Percentiles rank a stretch among this genome's conserved stretches.
Conservation (phyloP, 2,888 invertebrate genomes). For the Allolobophora icterica region DNA sequence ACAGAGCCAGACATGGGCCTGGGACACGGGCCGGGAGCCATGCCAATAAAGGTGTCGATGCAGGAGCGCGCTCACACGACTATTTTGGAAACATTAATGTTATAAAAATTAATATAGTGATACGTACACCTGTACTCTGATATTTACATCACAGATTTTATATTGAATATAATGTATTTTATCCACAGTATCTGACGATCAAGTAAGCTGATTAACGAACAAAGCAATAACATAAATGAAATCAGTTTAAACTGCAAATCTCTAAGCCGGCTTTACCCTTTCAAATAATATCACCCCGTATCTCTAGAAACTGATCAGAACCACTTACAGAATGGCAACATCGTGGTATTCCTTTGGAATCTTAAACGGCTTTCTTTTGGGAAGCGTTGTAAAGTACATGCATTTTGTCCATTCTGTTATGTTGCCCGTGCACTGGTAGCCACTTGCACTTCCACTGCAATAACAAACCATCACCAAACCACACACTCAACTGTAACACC, state of each 20-base stretch:
- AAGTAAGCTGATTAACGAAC: neutral
- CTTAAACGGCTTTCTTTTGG: constrained; percentile 75
- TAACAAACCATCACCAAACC: neutral
- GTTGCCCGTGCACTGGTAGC: constrained; percentile 85
- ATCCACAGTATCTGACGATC: neutral
- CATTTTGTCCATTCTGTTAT: constrained; percentile 91
- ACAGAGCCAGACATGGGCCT: neutral
- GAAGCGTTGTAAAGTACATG: constrained; percentile 75
- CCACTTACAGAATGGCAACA: constrained; percentile 56
- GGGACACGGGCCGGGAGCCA: no score
- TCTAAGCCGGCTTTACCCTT: neutral
- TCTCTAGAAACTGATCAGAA: neutral
- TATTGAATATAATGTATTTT: neutral
- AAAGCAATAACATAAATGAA: neutral
- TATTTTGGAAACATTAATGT: no score
- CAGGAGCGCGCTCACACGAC: no score
- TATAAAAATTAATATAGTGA: no score
- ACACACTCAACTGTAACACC: neutral
- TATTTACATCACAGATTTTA: no score
- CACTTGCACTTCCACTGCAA: constrained; percentile 67
- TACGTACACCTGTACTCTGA: no score
- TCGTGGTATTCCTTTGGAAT: constrained; percentile 74
- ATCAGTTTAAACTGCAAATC: neutral
- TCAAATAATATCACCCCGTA: neutral
- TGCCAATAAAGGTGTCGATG: no score